Evolutionary conservation across 2,113 vertebrate genomes (phyloP), one percentile per base, ranked within the genome.

Genomic region (Mixornis gularis): DNA sequence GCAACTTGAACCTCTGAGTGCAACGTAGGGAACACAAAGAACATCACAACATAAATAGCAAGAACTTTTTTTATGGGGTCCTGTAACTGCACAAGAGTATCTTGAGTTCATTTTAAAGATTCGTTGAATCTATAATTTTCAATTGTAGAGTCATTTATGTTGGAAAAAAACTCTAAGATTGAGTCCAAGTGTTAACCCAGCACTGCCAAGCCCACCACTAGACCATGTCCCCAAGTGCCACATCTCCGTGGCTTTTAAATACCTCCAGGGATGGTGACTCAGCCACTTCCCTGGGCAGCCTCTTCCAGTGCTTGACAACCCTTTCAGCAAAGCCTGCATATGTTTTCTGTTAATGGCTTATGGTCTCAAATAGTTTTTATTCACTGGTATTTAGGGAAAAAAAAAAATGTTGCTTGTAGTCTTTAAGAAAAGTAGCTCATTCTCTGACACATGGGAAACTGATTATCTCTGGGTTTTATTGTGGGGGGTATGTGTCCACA

Each of bases 261-360:
- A 62, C 55, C 68, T 59, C 68, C 16, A 43, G 74, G 74, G 74
- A 55, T 79, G 48, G 68, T 90, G 68, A 90, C 34, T 82, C 46
- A 89, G 41, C 62, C 34, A 13, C 55, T 79, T 79, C 74, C 41
- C 74, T 85, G 88, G 81, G 53, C 68, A 90, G 81, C 41, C 41
- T 62, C 46, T 85, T 90, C 68, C 74, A 90, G 41, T 36, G 41
- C 74, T 68, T 85, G 81, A 85, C 81, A 85, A 11, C 48, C 53
- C 68, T 79, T 85, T 55, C 41, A 73, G 88, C 68, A 66, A 79
- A 93, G 79, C 46, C 59, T 87, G 53, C 96, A 87, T 95, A 48
- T 94, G 95, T 93, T 96, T 96, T 93, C 63, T 84, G 89, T 96
- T 96, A 94, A 96, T 92, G 91, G 79, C 74, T 94, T 94, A 92